These are phyloP conservation scores for Zenarchopterus dispar DNA, from an alignment of 2,797 vertebrate species.

Conservation along the genomic window DNA sequence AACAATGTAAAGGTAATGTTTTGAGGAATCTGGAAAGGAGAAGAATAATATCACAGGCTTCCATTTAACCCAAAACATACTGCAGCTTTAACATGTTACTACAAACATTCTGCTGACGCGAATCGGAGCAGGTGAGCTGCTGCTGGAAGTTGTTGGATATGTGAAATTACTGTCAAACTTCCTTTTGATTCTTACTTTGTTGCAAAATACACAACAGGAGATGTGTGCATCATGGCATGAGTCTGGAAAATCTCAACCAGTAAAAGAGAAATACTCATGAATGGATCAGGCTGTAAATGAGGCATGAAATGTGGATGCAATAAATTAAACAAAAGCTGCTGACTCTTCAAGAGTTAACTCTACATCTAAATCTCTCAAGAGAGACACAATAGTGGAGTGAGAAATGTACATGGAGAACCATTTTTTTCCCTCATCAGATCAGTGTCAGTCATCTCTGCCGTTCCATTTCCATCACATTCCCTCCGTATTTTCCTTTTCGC, in stretches of 20 bases:
- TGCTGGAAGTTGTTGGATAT: not conserved
- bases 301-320: constrained; percentile 44
- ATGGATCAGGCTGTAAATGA: constrained; percentile 13
- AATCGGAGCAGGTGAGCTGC: too few relatives aligned
- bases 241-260: too few relatives aligned
- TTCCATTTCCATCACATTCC: not conserved
- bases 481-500: constrained; percentile 5
- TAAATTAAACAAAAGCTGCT: constrained; percentile 65
- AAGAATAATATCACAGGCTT: not conserved
- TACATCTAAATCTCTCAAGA: constrained; percentile 39
- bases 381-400: constrained; percentile 39
- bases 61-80: constrained; percentile 17
- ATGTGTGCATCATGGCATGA: not conserved
- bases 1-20: too few relatives aligned
- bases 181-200: not conserved
- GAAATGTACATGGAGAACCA: constrained; percentile 16
- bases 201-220: not conserved
- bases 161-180: not conserved
- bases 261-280: not conserved
- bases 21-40: not conserved
- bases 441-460: constrained; percentile 13
- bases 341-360: constrained; percentile 60
- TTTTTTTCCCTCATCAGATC: constrained; percentile 4
- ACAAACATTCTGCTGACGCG: not conserved
- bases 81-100: constrained; percentile 8